Conservation (phyloP, 1,140 invertebrate genomes). For the Arion vulgaris region DNA sequence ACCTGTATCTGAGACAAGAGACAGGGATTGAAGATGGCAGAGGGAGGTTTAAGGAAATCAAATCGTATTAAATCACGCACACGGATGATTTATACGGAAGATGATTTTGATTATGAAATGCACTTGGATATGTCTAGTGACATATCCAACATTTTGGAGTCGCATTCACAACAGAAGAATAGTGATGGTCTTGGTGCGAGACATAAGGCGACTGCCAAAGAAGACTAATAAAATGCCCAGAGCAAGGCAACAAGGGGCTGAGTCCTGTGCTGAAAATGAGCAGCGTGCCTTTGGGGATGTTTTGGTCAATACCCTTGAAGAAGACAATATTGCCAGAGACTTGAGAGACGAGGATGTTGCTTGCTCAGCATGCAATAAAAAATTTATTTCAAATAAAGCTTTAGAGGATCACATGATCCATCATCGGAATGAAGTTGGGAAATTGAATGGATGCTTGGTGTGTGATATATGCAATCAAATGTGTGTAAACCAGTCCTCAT, state of each 20-base stretch:
- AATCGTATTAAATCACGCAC: slow-evolving; percentile 22
- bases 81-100: background rate
- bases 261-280: background rate
- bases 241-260: background rate
- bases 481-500: slow-evolving; percentile 28
- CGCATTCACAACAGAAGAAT: background rate
- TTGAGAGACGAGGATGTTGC: background rate
- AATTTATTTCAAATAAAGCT: background rate
- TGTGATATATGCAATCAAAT: slow-evolving; percentile 41
- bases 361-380: background rate
- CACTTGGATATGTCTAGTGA: background rate
- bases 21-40: background rate
- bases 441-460: background rate
- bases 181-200: background rate
- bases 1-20: too few species aligned
- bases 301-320: background rate
- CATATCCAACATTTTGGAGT: background rate
- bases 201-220: background rate
- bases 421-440: background rate
- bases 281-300: background rate
- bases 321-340: background rate
- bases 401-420: background rate
- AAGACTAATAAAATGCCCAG: background rate
- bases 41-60: slow-evolving; percentile 8
- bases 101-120: slow-evolving; percentile 18